Percentiles rank a stretch among this genome's conserved stretches.
These are phyloP conservation scores for Neosilurus hyrtlii DNA, from an alignment of 2,797 vertebrate genomes.

Conservation along the genomic window DNA sequence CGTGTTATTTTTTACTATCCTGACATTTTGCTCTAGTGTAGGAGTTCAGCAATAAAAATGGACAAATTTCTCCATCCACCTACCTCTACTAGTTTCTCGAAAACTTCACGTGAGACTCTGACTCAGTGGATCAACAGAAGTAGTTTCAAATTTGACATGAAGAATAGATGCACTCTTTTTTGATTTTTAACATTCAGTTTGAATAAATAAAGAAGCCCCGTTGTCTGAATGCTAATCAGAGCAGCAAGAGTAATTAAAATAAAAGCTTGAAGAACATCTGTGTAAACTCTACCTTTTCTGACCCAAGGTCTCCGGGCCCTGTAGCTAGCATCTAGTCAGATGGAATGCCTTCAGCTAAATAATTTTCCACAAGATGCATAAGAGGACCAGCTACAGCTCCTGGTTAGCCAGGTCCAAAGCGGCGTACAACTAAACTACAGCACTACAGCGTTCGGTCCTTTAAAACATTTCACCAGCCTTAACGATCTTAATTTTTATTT, in stretches of 20 bases:
- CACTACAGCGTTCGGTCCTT: too few species aligned
- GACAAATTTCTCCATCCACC: background rate
- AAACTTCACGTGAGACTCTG: background rate
- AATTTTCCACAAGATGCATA: background rate
- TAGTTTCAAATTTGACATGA: background rate
- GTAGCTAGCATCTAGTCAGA: background rate
- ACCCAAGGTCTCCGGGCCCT: background rate
- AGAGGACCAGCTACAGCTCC: background rate
- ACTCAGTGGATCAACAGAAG: background rate
- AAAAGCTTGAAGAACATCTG: too few species aligned
- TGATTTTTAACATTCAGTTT: background rate
- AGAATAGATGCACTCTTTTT: background rate
- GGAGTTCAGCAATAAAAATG: conserved; percentile 5
- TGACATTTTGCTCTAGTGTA: background rate
- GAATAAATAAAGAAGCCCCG: background rate
- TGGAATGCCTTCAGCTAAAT: background rate
- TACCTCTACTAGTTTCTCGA: background rate
- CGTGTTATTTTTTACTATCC: background rate
- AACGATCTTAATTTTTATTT: too few species aligned
- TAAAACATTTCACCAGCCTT: too few species aligned
- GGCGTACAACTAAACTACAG: too few species aligned
- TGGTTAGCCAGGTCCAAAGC: background rate
- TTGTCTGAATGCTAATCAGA: background rate
- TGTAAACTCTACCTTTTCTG: background rate
- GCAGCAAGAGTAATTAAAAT: background rate